Evolutionary conservation across 2,113 vertebrate species (phyloP), one percentile per base, ranked within the genome.

Genomic region (Gobio gobio): DNA sequence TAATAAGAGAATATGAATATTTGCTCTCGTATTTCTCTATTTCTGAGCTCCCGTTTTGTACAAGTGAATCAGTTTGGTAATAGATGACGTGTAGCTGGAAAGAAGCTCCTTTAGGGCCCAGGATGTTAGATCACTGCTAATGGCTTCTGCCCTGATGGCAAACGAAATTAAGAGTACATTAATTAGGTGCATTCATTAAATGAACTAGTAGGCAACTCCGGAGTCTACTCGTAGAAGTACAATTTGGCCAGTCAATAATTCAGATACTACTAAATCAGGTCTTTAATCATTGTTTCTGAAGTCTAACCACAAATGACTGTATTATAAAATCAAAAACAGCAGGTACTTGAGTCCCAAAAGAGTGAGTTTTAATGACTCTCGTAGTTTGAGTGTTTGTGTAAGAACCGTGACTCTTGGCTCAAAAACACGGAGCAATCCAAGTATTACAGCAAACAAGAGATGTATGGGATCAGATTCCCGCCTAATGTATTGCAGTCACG

Each of bases 111-210:
- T 40, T 74, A 40, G 47, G 70, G 54, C 74, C 73, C 47, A 43
- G 85, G 82, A 77, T 84, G 85, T 76, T 83, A 85, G 80, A 83
- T 89, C 80, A 78, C 45, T 13, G 54, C 72, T 87, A 89, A 89
- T 82, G 82, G 88, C 63, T 64, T 86, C 86, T 86, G 88, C 82
- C 81, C 83, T 86, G 81, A 87, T 86, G 81, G 84, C 84, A 87
- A 86, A 76, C 33, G 45, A 82, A 87, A 86, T 89, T 86, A 89
- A 82, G 88, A 59, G 85, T 58, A 59, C 72, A 82, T 86, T 86
- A 82, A 89, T 89, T 89, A 89, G 73, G 33, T 59, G 70, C 76
- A 87, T 84, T 86, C 63, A 70, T 83, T 84, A 82, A 87, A 83
- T 74, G 66, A 87, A 83, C 78, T 36, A 47, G 64, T 36, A 36